Base-by-base conservation (phyloP, 1,140 invertebrate genomes). In the Tenebrio molitor region DNA sequence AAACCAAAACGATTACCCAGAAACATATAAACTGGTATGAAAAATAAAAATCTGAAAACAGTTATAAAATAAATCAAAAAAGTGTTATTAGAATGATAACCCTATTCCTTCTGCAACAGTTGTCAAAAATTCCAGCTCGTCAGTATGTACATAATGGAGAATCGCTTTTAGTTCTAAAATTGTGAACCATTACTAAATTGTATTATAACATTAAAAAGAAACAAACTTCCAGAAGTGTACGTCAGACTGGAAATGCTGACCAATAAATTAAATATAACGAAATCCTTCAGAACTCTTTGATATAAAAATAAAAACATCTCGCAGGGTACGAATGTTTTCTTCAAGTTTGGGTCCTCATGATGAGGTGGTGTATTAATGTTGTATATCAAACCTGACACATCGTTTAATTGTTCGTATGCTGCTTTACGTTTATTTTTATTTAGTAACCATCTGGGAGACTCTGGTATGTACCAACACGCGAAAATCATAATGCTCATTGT, bases 381-480 rank as follows among this genome's bases (percentile, higher is more conserved):
- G 19, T 50, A 50, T 1, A 19, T 50, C 44, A 50, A n/a, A 10
- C 44, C 44, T 19, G 44, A 50, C 3, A 50, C n/a, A 0, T 50
- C 44, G 23, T 50, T 50, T n/a, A 50, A 10, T 41, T 41, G 36
- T 8, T 14, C 12, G n/a, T 41, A 41, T 10, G n/a, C 36, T 41
- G 7, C 5, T 41, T 12, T 7, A 10, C 12, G 7, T 41, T 41
- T 41, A 12, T 41, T 10, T 10, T 41, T 41, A 41, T 41, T 41
- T 5, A 41, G 12, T 41, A 41, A 41, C 36, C 36, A 41, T 41
- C 36, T 7, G 6, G 36, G 36, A 8, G 36, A 41, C 12, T 41
- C 36, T 14, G 36, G 29, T 33, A 33, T 33, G 29, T 33, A 33
- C 29, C 29, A 33, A 33, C 29, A 33, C 4, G 29, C 10, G 10